These are phyloP conservation scores for Furnarius figulus DNA, from an alignment of 2,113 vertebrate genomes.

Conservation along the genomic window DNA sequence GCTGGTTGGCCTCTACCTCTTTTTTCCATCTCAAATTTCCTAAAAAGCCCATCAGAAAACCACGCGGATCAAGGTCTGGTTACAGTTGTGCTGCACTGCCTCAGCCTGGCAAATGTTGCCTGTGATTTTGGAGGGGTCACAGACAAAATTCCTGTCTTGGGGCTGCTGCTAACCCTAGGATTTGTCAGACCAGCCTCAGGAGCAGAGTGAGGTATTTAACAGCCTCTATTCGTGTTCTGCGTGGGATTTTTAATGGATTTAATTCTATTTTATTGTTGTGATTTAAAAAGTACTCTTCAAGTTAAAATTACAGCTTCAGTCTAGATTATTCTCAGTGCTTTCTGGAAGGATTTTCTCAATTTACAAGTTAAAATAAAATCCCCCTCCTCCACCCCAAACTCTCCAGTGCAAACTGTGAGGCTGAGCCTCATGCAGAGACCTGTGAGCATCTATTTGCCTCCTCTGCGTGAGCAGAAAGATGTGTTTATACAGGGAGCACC, in stretches of 20 bases:
- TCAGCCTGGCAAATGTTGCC: neutral
- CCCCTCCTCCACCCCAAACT: neutral
- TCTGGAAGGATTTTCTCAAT: constrained; percentile 46
- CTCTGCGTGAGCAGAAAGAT: neutral
- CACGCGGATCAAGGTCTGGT: accelerated
- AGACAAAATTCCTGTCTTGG: neutral
- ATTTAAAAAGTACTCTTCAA: constrained; percentile 49
- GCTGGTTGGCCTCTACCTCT: neutral
- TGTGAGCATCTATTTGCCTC: neutral
- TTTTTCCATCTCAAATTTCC: neutral
- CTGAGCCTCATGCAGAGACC: neutral
- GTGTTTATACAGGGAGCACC: accelerated
- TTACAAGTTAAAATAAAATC: constrained; percentile 26
- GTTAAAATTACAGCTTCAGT: constrained; percentile 54
- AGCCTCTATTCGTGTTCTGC: constrained; percentile 12
- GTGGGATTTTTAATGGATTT: constrained; percentile 65
- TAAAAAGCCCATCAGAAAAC: neutral
- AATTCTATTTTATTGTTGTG: constrained; percentile 66
- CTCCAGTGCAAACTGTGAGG: neutral
- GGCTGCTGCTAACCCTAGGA: neutral
- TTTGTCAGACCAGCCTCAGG: neutral
- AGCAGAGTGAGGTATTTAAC: neutral
- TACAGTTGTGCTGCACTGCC: neutral
- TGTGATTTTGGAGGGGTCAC: neutral
- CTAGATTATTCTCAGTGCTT: constrained; percentile 29